phyloP scores from a whole-genome alignment of 2,113 vertebrate species.

The Opisthocomus hoazin region DNA sequence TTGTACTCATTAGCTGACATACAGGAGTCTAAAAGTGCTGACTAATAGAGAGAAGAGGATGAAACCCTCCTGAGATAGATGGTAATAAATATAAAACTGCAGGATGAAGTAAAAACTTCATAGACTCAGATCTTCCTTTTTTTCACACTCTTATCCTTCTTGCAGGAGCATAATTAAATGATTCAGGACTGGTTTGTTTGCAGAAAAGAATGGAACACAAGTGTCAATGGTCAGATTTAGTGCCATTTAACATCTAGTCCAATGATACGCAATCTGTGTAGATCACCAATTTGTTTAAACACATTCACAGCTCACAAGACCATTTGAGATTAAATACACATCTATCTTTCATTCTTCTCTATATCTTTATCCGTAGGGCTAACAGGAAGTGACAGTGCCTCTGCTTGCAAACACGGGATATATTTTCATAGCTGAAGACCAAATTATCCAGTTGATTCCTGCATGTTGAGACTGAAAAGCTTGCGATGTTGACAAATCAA shows the following conservation, averaged over 20 bases:
- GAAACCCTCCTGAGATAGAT: not conserved
- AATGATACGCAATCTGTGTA: not conserved
- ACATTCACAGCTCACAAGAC: not conserved
- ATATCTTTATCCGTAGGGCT: not conserved
- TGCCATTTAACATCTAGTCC: not conserved
- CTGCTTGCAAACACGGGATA: not conserved
- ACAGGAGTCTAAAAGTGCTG: not conserved
- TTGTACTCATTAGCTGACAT: not conserved
- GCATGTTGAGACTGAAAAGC: not conserved
- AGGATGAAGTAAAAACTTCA: not conserved
- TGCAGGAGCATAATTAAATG: not conserved
- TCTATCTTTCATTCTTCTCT: not conserved
- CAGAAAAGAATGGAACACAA: not conserved
- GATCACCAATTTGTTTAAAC: not conserved
- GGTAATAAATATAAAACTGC: not conserved
- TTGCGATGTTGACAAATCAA: not conserved
- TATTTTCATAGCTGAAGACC: not conserved
- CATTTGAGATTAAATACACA: not conserved
- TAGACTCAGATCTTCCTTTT: fast-evolving
- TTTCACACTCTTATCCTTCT: not conserved
- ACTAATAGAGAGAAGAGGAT: not conserved
- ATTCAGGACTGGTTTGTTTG: not conserved
- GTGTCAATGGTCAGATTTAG: not conserved
- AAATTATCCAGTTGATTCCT: not conserved
- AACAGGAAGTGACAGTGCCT: not conserved